Conservation (phyloP, 1,140 invertebrate genomes). For the Penaeus chinensis region DNA sequence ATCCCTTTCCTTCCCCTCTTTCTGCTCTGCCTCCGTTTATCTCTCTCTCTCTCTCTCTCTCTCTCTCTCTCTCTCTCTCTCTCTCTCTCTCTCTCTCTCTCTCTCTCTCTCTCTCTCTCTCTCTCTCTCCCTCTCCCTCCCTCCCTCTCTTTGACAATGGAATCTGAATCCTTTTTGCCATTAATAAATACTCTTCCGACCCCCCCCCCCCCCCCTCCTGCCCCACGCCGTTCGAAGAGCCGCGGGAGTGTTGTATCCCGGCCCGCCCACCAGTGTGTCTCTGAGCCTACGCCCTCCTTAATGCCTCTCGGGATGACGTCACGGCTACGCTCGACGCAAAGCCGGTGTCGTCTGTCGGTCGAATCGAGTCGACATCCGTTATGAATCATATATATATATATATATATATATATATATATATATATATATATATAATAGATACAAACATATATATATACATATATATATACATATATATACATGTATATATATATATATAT, state of each 20-base stretch:
- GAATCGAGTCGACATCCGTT: no score
- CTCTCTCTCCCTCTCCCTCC: not conserved
- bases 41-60: not conserved
- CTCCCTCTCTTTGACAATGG: conserved; percentile 6
- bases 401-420: no score
- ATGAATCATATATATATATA: no score
- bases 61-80: not conserved
- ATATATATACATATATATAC: no score
- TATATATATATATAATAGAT: no score
- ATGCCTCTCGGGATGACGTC: no score
- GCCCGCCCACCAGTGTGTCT: no score
- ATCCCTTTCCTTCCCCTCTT: not conserved
- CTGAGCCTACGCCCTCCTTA: no score
- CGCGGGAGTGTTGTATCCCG: not conserved
- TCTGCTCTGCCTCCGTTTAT: not conserved
- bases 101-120: conserved; percentile 5
- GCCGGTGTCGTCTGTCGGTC: no score
- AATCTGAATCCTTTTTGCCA: not conserved
- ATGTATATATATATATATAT: no score
- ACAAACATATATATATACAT: no score
- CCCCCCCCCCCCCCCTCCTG: not conserved
- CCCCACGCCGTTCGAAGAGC: not conserved
- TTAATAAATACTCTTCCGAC: not conserved
- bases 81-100: conserved; percentile 16
- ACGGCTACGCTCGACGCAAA: no score